A percentile compares a stretch with the other conserved stretches of the same genome.
These are phyloP conservation scores for Alectura lathami DNA, from an alignment of 2,113 vertebrate species.

Conservation along the genomic window DNA sequence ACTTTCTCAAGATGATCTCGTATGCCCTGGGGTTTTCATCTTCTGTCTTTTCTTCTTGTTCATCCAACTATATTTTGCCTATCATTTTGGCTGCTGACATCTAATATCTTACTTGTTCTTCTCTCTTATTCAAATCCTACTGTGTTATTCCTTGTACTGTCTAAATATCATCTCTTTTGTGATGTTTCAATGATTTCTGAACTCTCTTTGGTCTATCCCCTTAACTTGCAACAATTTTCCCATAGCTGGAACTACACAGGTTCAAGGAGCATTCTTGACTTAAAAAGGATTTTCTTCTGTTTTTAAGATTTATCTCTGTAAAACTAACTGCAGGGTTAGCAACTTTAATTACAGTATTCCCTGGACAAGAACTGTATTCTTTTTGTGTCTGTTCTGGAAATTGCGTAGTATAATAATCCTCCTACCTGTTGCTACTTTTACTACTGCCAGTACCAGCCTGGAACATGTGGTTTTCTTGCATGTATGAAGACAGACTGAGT, in stretches of 20 bases:
- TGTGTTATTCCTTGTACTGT: not conserved
- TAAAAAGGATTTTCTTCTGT: not conserved
- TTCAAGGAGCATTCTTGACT: accelerated
- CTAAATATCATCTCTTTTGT: not conserved
- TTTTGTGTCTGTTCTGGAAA: not conserved
- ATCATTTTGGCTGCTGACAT: not conserved
- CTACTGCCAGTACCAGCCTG: accelerated
- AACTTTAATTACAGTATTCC: not conserved
- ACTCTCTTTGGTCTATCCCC: not conserved
- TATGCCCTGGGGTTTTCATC: not conserved
- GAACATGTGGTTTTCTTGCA: not conserved
- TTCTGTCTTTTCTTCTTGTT: not conserved
- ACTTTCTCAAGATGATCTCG: not conserved
- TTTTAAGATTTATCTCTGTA: not conserved
- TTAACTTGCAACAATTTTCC: not conserved
- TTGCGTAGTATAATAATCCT: not conserved
- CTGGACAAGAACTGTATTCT: not conserved
- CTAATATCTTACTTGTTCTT: not conserved
- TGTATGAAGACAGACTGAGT: not conserved
- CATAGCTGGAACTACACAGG: not conserved
- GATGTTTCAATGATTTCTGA: not conserved
- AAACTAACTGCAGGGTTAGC: not conserved
- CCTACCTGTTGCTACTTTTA: not conserved
- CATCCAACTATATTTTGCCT: not conserved
- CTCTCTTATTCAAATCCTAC: not conserved